phyloP scores from a whole-genome alignment of 2,888 invertebrate species.

The Melinaea marsaeus region DNA sequence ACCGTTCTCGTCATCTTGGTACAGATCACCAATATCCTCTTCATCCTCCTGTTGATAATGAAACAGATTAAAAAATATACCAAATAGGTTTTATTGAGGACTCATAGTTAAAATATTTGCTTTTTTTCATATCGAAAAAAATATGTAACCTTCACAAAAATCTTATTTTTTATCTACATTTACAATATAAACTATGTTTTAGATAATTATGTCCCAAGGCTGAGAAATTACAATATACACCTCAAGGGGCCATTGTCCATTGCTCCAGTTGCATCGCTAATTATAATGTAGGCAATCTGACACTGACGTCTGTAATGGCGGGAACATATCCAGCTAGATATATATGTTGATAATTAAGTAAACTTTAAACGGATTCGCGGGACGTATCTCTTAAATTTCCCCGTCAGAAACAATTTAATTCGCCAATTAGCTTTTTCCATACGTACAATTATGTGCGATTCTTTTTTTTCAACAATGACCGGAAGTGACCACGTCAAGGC shows the following conservation, averaged over 20 bases:
- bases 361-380: too few species aligned
- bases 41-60: constrained; percentile 72
- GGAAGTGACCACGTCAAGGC: constrained; percentile 32
- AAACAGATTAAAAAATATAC: neutral
- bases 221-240: neutral
- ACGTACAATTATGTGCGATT: constrained; percentile 9
- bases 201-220: neutral
- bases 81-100: neutral
- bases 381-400: constrained; percentile 5
- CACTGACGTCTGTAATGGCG: constrained; percentile 13
- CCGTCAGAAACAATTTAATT: constrained; percentile 7
- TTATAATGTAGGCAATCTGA: constrained; percentile 19
- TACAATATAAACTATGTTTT: neutral
- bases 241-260: neutral
- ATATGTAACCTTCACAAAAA: too few species aligned
- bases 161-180: too few species aligned
- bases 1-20: constrained; percentile 91
- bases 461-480: constrained; percentile 31
- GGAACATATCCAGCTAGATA: neutral
- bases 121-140: too few species aligned
- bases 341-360: neutral
- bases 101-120: neutral
- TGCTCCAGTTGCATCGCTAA: constrained; percentile 26
- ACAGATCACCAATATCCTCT: constrained; percentile 89
- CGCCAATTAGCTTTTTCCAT: constrained; percentile 11